Conservation (phyloP, 2,888 invertebrate genomes). For the Eucera pruinosa region DNA sequence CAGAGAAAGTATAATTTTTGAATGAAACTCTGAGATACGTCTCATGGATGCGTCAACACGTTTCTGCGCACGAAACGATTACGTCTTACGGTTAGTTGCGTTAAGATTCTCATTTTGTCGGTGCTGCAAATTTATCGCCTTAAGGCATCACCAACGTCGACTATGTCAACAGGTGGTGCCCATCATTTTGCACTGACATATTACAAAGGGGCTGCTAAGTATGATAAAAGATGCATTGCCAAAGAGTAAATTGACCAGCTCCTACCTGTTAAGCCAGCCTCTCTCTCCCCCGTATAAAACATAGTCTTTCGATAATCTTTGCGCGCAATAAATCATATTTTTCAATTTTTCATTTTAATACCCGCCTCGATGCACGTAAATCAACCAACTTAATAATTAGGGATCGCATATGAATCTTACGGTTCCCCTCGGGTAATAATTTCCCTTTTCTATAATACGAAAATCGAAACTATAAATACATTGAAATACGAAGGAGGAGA, state of each 20-base stretch:
- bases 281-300: slow-evolving; percentile 15
- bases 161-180: slow-evolving; percentile 70
- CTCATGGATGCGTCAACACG: not conserved
- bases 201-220: slow-evolving; percentile 53
- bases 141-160: slow-evolving; percentile 48
- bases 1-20: not conserved
- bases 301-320: slow-evolving; percentile 29
- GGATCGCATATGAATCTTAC: slow-evolving; percentile 11
- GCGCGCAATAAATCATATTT: slow-evolving; percentile 35
- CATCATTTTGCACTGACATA: slow-evolving; percentile 66
- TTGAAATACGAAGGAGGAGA: not conserved
- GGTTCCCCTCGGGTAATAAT: slow-evolving; percentile 17
- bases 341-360: slow-evolving; percentile 28
- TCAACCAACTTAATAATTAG: slow-evolving; percentile 32
- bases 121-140: slow-evolving; percentile 59
- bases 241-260: slow-evolving; percentile 47
- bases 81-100: slow-evolving; percentile 40
- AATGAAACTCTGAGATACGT: slow-evolving; percentile 22
- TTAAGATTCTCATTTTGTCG: slow-evolving; percentile 60
- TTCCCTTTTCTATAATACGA: slow-evolving; percentile 10
- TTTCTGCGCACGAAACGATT: slow-evolving; percentile 41
- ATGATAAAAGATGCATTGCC: slow-evolving; percentile 64
- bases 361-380: slow-evolving; percentile 20
- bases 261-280: slow-evolving; percentile 15
- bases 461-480: slow-evolving; percentile 24